phyloP scores from a whole-genome alignment of 2,113 vertebrate species.

The Rhodinocichla rosea region DNA sequence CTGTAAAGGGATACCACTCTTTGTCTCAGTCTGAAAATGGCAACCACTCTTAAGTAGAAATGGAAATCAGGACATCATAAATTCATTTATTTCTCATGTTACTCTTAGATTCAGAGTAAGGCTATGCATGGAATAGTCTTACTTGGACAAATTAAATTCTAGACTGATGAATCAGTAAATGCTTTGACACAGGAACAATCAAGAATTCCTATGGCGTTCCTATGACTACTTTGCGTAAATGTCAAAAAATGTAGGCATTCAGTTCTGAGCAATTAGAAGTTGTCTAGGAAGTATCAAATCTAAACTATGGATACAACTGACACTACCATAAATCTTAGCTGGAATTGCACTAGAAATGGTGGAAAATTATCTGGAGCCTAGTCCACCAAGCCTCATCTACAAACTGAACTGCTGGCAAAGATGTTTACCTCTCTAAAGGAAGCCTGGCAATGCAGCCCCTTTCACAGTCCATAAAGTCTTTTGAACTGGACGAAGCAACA shows the following conservation, averaged over 20 bases:
- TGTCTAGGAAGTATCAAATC: not conserved
- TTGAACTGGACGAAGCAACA: not conserved
- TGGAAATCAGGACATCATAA: not conserved
- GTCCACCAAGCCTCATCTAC: not conserved
- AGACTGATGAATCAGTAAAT: not conserved
- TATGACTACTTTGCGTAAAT: not conserved
- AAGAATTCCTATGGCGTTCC: not conserved
- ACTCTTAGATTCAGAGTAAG: not conserved
- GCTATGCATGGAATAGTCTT: not conserved
- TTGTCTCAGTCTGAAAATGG: not conserved
- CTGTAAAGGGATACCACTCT: not conserved
- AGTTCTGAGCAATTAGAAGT: not conserved
- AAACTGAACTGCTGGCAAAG: not conserved
- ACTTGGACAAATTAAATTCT: not conserved
- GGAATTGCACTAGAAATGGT: not conserved
- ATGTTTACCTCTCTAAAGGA: not conserved
- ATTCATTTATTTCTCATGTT: not conserved
- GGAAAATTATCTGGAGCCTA: not conserved
- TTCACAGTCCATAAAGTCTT: not conserved
- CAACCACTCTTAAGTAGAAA: not conserved
- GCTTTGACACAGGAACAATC: not conserved
- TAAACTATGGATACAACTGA: not conserved
- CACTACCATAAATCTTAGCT: not conserved
- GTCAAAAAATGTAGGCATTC: not conserved
- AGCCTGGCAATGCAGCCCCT: not conserved